A percentile compares a stretch with the other conserved stretches of the same genome.
Conservation (phyloP, 2,888 invertebrate species). For the Lochmaea capreae region DNA sequence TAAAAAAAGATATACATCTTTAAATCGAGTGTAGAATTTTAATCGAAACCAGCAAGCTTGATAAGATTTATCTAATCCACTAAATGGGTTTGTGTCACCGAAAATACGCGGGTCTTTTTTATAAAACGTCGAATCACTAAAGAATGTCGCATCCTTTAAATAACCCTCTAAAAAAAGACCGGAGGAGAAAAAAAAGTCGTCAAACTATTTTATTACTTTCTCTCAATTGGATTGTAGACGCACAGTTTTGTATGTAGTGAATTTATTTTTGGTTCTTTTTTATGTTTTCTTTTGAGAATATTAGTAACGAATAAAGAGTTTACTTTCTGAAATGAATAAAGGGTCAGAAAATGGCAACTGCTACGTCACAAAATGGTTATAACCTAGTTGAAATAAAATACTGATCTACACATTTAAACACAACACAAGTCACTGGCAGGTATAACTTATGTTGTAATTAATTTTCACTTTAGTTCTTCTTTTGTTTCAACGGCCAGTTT, state of each 20-base stretch:
- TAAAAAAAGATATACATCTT: too few species aligned
- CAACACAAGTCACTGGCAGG: too few species aligned
- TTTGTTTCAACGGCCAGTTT: too few species aligned
- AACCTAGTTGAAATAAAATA: too few species aligned
- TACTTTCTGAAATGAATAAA: neutral
- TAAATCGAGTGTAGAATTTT: too few species aligned
- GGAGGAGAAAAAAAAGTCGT: conserved; percentile 10
- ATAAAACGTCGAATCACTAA: conserved; percentile 2
- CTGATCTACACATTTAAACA: too few species aligned
- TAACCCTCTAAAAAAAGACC: conserved; percentile 32
- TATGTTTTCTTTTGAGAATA: neutral
- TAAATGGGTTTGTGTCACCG: conserved; percentile 5
- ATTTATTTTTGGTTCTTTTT: neutral
- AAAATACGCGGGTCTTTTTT: conserved; percentile 8
- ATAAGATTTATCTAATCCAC: conserved; percentile 12
- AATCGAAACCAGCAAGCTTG: neutral
- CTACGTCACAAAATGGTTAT: too few species aligned
- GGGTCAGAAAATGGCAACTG: too few species aligned
- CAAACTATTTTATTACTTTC: conserved; percentile 18
- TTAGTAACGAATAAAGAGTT: neutral
- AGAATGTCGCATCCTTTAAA: conserved; percentile 36
- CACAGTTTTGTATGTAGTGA: neutral
- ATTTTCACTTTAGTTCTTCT: too few species aligned
- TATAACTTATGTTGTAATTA: too few species aligned
- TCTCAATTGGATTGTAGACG: neutral